phyloP scores from a whole-genome alignment of 2,888 invertebrate genomes.

The Chloroclysta siterata region DNA sequence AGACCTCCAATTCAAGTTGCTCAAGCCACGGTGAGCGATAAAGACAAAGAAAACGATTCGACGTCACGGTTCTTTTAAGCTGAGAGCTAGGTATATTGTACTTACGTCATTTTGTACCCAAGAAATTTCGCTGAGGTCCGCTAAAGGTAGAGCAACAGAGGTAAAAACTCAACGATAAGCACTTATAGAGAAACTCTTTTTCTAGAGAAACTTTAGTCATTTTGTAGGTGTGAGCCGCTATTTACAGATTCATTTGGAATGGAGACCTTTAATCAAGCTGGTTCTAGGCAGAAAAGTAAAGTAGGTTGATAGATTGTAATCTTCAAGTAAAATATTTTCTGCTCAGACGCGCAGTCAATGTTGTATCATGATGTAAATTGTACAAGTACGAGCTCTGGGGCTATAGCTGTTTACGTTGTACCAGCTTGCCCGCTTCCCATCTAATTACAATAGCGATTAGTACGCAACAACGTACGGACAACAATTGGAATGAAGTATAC shows the following conservation, averaged over 20 bases:
- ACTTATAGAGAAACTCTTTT: no score
- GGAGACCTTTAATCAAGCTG: no score
- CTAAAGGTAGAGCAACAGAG: background rate
- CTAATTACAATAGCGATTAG: slow-evolving; percentile 61
- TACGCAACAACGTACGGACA: slow-evolving; percentile 48
- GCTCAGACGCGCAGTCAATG: no score
- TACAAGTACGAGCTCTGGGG: background rate
- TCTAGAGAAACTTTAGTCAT: no score
- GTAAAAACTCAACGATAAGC: background rate
- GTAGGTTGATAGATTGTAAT: no score
- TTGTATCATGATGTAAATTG: background rate
- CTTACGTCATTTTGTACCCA: slow-evolving; percentile 3
- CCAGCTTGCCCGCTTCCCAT: slow-evolving; percentile 46
- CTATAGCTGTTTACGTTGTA: slow-evolving; percentile 52
- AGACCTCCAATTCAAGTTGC: slow-evolving; percentile 45
- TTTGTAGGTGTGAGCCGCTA: no score
- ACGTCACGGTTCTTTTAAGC: slow-evolving; percentile 36
- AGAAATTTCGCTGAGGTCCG: background rate
- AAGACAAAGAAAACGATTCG: slow-evolving; percentile 50
- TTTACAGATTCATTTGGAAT: no score
- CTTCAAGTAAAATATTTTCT: no score
- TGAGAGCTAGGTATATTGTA: slow-evolving; percentile 14
- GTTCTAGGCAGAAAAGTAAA: no score
- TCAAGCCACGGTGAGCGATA: slow-evolving; percentile 41
- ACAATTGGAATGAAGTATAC: slow-evolving; percentile 35